These are phyloP conservation scores for Drosophila mauritiana DNA, from an alignment of 1,140 invertebrate species.

Conservation along the genomic window DNA sequence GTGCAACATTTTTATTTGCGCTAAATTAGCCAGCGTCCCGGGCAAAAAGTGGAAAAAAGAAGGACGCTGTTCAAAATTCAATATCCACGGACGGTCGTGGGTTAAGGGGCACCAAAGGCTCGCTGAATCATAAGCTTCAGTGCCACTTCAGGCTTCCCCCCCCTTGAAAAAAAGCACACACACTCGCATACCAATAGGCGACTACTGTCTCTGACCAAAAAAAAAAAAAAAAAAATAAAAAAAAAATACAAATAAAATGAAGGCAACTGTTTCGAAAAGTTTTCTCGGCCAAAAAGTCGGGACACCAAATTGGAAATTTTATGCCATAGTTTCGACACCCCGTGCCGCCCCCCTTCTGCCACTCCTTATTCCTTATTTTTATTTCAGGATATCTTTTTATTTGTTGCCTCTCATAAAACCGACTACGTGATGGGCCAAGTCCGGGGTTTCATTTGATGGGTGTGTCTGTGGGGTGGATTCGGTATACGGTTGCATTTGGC, in stretches of 20 bases:
- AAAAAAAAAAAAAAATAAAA: neutral
- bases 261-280: slow-evolving; percentile 54
- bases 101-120: slow-evolving; percentile 14
- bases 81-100: slow-evolving; percentile 30
- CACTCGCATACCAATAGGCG: slow-evolving; percentile 5
- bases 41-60: neutral
- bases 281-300: slow-evolving; percentile 67
- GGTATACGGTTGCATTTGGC: slow-evolving; percentile 3
- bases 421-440: slow-evolving; percentile 38
- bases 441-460: slow-evolving; percentile 22
- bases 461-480: neutral
- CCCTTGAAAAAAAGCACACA: slow-evolving; percentile 8
- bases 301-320: slow-evolving; percentile 78
- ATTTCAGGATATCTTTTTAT: slow-evolving; percentile 18
- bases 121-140: slow-evolving; percentile 47
- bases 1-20: slow-evolving; percentile 76
- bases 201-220: neutral
- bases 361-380: slow-evolving; percentile 6
- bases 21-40: slow-evolving; percentile 58
- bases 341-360: neutral
- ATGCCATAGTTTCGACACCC: slow-evolving; percentile 70
- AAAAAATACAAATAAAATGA: neutral
- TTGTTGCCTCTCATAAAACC: slow-evolving; percentile 35
- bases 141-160: slow-evolving; percentile 18
- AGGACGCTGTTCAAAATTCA: slow-evolving; percentile 34